These are phyloP conservation scores for Daboia siamensis DNA, from an alignment of 2,113 vertebrate genomes.

Conservation along the genomic window DNA sequence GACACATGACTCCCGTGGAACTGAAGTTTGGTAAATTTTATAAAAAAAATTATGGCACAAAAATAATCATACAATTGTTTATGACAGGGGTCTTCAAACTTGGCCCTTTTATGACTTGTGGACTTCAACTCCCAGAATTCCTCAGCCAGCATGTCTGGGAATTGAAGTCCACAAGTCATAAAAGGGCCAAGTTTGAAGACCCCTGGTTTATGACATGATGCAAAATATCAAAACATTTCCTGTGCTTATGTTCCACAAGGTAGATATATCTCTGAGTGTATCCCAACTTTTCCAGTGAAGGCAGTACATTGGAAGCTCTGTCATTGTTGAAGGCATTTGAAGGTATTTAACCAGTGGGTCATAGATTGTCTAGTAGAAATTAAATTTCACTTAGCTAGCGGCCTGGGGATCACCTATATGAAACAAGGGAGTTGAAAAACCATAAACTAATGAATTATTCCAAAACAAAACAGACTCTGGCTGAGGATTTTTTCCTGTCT, in stretches of 20 bases:
- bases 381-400: constrained; percentile 30
- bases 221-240: neutral
- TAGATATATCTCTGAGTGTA: neutral
- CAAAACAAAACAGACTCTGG: neutral
- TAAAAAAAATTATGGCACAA: neutral
- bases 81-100: no score
- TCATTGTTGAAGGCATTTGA: neutral
- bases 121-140: no score
- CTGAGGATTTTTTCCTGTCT: constrained; percentile 28
- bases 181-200: no score
- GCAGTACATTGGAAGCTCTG: neutral
- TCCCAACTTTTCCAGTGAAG: neutral
- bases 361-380: constrained; percentile 24
- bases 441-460: constrained; percentile 27
- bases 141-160: no score
- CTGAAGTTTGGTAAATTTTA: neutral
- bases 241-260: neutral
- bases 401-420: constrained; percentile 32
- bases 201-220: neutral
- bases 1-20: no score
- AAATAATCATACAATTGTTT: neutral
- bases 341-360: neutral
- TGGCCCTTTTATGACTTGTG: no score
- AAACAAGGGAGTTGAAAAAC: constrained; percentile 31
- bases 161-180: no score